These are phyloP conservation scores for Acrocephalus scirpaceus DNA, from an alignment of 2,797 vertebrate genomes.

Conservation along the genomic window DNA sequence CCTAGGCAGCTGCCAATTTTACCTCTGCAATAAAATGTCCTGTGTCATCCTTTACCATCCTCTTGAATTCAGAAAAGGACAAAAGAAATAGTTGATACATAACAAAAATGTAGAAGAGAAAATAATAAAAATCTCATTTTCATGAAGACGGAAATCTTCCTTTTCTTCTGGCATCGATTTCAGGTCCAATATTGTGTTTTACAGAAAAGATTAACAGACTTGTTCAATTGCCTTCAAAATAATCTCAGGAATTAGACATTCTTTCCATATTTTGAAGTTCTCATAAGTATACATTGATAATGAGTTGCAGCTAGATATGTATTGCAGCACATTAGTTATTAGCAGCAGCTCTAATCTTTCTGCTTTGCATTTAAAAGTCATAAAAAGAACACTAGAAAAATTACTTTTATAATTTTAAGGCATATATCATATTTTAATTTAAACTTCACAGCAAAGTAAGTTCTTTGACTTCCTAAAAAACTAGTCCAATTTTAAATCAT, in stretches of 20 bases:
- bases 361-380: not conserved
- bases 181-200: not conserved
- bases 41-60: not conserved
- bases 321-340: not conserved
- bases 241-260: not conserved
- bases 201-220: not conserved
- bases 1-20: not conserved
- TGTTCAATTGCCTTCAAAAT: not conserved
- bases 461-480: not conserved
- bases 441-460: not conserved
- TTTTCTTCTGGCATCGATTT: not conserved
- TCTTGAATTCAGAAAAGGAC: not conserved
- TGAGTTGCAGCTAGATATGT: not conserved
- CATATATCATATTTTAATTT: slow-evolving; percentile 25
- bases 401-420: slow-evolving; percentile 7
- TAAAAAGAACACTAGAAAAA: not conserved
- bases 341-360: not conserved
- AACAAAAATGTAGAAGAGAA: not conserved
- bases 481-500: slow-evolving; percentile 15
- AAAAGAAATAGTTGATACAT: not conserved
- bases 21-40: not conserved
- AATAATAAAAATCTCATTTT: not conserved
- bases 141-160: not conserved
- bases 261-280: not conserved
- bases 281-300: not conserved